These are phyloP conservation scores for Piprites chloris DNA, from an alignment of 2,113 vertebrate genomes.

Conservation along the genomic window DNA sequence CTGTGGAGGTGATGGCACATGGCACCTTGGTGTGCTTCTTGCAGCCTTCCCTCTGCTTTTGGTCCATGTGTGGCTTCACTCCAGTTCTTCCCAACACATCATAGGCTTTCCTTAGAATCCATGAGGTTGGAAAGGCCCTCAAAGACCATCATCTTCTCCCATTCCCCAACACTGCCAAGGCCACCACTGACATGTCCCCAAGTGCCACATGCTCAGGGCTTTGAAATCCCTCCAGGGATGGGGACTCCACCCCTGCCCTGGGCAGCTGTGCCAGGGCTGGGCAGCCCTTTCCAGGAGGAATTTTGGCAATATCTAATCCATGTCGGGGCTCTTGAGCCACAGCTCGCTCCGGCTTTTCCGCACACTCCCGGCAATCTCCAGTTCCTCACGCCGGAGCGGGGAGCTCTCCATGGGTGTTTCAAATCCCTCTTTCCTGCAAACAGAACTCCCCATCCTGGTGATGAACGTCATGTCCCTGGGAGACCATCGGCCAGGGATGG, in stretches of 20 bases:
- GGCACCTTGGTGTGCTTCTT: background rate
- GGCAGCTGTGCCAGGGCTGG: background rate
- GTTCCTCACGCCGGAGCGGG: fast-evolving
- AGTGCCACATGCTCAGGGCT: fast-evolving
- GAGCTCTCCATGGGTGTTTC: fast-evolving
- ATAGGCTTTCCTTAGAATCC: background rate
- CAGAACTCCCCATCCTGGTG: slow-evolving; percentile 66
- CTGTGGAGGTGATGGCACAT: background rate
- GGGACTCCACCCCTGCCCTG: background rate
- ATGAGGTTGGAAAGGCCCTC: background rate
- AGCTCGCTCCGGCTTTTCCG: background rate
- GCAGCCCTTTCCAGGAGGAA: background rate
- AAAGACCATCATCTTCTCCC: fast-evolving
- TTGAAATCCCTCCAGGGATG: background rate
- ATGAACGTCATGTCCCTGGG: slow-evolving; percentile 57
- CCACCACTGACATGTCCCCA: background rate
- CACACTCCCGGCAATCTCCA: fast-evolving
- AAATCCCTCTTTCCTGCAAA: background rate
- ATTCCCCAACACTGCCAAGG: background rate
- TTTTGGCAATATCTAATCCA: too few relatives aligned
- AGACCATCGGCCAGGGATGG: background rate
- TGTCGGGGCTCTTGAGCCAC: fast-evolving
- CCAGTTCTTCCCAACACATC: background rate
- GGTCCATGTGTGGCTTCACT: background rate
- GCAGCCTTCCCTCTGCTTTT: background rate